phyloP scores from a whole-genome alignment of 2,797 vertebrate genomes.

The Threskiornis aethiopicus region DNA sequence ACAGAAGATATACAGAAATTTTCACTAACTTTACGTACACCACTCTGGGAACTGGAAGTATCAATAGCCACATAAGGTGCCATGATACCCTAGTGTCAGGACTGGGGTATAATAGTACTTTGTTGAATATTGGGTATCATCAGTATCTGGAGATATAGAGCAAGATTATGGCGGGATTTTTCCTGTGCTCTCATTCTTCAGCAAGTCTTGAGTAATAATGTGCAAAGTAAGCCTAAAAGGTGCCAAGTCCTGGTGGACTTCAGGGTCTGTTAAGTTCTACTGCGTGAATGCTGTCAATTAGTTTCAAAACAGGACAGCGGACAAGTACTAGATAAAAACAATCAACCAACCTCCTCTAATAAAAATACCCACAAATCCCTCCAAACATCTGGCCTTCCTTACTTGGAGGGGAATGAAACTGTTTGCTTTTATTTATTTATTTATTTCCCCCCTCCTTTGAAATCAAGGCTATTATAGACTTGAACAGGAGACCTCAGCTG shows the following conservation, averaged over 20 bases:
- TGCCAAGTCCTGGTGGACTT: neutral
- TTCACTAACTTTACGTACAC: neutral
- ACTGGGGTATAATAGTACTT: neutral
- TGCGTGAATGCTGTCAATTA: fast-evolving
- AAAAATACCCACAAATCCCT: neutral
- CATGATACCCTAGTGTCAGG: neutral
- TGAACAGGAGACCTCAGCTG: constrained; percentile 43
- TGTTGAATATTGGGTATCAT: neutral
- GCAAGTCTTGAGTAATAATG: neutral
- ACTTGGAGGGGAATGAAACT: neutral
- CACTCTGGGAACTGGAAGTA: neutral
- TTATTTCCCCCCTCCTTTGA: neutral
- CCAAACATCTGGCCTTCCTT: neutral
- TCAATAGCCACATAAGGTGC: neutral
- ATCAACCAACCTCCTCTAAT: neutral
- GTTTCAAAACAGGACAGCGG: neutral
- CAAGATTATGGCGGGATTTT: neutral
- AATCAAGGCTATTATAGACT: neutral
- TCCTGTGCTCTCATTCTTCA: neutral
- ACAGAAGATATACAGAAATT: neutral
- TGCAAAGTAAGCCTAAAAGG: neutral
- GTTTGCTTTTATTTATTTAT: neutral
- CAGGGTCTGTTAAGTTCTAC: neutral
- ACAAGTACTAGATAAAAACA: neutral
- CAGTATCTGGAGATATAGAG: neutral